These are phyloP conservation scores for Cataglyphis rosenhaueri DNA, from an alignment of 2,888 invertebrate species.

Conservation along the genomic window DNA sequence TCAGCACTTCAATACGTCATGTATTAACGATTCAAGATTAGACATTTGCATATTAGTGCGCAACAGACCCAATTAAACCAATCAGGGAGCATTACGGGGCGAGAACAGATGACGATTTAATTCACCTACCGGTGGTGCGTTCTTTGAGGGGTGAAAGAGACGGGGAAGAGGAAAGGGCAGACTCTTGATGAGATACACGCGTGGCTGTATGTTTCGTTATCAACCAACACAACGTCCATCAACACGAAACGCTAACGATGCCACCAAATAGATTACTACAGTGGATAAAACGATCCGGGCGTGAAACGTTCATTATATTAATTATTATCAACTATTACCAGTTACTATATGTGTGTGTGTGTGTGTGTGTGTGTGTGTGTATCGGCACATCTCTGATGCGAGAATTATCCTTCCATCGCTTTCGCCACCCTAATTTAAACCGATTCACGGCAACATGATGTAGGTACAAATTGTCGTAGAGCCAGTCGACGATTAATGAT, in stretches of 20 bases:
- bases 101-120: constrained; percentile 80
- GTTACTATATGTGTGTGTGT: too few species aligned
- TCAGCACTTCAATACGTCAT: background rate
- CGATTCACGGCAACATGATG: constrained; percentile 6
- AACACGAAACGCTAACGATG: constrained; percentile 42
- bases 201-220: constrained; percentile 26
- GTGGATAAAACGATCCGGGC: constrained; percentile 78
- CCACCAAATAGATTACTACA: constrained; percentile 71
- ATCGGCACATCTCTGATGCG: constrained; percentile 60
- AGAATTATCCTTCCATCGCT: constrained; percentile 53
- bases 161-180: constrained; percentile 29
- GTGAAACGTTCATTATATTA: constrained; percentile 82
- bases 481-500: constrained; percentile 26
- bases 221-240: constrained; percentile 37
- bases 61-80: constrained; percentile 76
- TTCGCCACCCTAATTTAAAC: constrained; percentile 51
- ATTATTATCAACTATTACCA: constrained; percentile 77
- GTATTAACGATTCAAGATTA: constrained; percentile 27
- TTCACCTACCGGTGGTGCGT: constrained; percentile 70
- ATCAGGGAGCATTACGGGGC: constrained; percentile 75
- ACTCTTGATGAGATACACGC: constrained; percentile 41
- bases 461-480: constrained; percentile 31
- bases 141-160: constrained; percentile 51
- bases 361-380: background rate
- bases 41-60: constrained; percentile 68